Percentiles rank a stretch among this genome's conserved stretches.
Evolutionary conservation across 2,113 vertebrate genomes (phyloP).

Genomic region (Vanacampus margaritifer): DNA sequence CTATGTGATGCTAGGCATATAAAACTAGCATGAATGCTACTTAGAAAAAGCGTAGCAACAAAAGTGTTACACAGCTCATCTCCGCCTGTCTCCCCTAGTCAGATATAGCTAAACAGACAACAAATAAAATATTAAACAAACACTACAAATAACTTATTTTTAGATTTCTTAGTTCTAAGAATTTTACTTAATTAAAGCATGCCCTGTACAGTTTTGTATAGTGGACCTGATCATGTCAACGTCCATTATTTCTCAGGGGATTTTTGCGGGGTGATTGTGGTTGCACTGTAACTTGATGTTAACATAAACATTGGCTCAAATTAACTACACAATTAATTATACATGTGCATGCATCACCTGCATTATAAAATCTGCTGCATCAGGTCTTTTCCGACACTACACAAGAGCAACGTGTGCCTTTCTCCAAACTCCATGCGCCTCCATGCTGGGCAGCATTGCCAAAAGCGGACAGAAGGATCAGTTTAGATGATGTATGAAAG

Average conservation of each 20-base stretch:
- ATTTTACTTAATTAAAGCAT: too few relatives aligned
- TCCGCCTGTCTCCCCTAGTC: too few relatives aligned
- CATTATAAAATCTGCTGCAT: neutral
- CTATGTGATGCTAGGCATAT: too few relatives aligned
- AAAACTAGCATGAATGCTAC: too few relatives aligned
- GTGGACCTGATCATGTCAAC: too few relatives aligned
- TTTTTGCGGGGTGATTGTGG: neutral
- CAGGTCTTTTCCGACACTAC: slow-evolving; percentile 4
- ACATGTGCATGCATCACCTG: slow-evolving; percentile 3
- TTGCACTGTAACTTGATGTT: neutral
- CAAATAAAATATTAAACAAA: too few relatives aligned
- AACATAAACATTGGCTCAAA: slow-evolving; percentile 1
- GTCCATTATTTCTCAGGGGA: neutral
- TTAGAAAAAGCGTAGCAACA: too few relatives aligned
- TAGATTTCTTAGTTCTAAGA: too few relatives aligned
- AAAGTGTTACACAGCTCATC: too few relatives aligned
- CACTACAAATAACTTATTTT: too few relatives aligned
- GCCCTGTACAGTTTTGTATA: too few relatives aligned
- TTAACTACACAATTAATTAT: neutral
- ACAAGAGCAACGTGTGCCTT: slow-evolving; percentile 10
- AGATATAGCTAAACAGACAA: too few relatives aligned
- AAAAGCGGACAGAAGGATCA: slow-evolving; percentile 75
- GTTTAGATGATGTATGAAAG: slow-evolving; percentile 81
- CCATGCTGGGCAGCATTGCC: slow-evolving; percentile 53
- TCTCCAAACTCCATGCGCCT: slow-evolving; percentile 43